A percentile compares a stretch with the other conserved stretches of the same genome.
phyloP scores from a whole-genome alignment of 2,888 invertebrate species.

The Eurytoma californica region DNA sequence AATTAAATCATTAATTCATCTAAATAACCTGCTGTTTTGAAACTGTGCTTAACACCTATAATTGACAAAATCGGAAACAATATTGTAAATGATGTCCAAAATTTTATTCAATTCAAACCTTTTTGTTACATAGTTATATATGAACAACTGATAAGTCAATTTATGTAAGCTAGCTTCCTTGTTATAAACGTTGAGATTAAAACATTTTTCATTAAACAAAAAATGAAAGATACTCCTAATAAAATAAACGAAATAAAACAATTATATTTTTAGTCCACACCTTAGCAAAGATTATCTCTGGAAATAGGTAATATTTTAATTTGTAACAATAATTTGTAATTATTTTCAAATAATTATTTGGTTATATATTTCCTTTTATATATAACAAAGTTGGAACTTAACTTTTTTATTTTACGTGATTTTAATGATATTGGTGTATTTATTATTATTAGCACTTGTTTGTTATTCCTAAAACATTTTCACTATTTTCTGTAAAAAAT shows the following conservation, averaged over 20 bases:
- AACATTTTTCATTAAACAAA: conserved; percentile 32
- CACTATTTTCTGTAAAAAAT: too few species aligned
- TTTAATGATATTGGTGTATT: conserved; percentile 48
- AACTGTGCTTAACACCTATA: conserved; percentile 45
- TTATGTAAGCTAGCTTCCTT: conserved; percentile 29
- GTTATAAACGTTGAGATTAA: conserved; percentile 34
- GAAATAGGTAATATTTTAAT: conserved; percentile 1
- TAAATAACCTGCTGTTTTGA: conserved; percentile 43
- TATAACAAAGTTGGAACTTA: conserved; percentile 59
- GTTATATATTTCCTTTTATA: conserved; percentile 62
- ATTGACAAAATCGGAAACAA: conserved; percentile 24
- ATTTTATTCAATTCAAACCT: conserved; percentile 26
- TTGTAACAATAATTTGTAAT: conserved; percentile 42
- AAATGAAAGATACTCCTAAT: conserved; percentile 28
- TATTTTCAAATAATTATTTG: conserved; percentile 67
- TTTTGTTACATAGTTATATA: conserved; percentile 21
- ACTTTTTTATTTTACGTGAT: conserved; percentile 55
- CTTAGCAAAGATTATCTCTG: background rate
- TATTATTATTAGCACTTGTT: background rate
- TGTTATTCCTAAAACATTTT: too few species aligned
- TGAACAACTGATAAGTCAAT: conserved; percentile 37
- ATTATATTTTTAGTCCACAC: conserved; percentile 25
- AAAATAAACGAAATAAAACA: conserved; percentile 29
- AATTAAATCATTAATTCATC: conserved; percentile 67
- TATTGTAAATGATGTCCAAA: conserved; percentile 42